Base-by-base conservation (phyloP, 2,113 vertebrate species). In the Xiphophorus hellerii region DNA sequence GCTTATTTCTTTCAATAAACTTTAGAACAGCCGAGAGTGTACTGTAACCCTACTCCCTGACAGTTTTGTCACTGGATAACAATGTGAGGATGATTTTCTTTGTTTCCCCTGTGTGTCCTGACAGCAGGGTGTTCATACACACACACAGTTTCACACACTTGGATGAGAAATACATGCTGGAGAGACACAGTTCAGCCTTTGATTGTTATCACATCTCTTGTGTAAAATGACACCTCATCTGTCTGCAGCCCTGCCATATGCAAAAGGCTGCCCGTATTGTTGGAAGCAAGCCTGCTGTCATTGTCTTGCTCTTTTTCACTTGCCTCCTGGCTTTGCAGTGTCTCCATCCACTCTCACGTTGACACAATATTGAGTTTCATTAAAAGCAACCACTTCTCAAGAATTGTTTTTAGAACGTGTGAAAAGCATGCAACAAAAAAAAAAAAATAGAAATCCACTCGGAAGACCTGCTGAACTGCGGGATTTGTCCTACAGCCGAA, bases 41-140 rank as follows among this genome's bases (percentile, higher is more conserved):
- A 65, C 44, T 14, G 0, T 10, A 48, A 48, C 37, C 17, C 62
- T 66, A 30, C 48, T 75, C 62, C 27, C 73, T 85, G 78, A 84
- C 70, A 90, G 75, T 69, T 84, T 73, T 81, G 83, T 87, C 78
- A 84, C 72, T 29, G 54, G 28, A 77, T 66, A 82, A 86, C 62
- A 81, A 87, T 73, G 67, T 65, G 15, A 63, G 30, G 61, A 77
- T 80, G 71, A 74, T 84, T 78, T 80, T 74, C 66, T 72, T 78
- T 77, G 54, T 69, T 77, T 73, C n/a, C 20, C 64, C 14, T 71
- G 14, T n/a, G 35, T 77, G 62, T 75, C 29, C 63, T 76, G 62
- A 68, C 82, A 83, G 69, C 66, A 73, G 33, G 74, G 17, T 65
- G 71, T 73, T 37, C 63, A n/a, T 63, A 64, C 71, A 82, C 64